Evolutionary conservation across 2,113 vertebrate genomes (phyloP), one percentile per base, ranked within the genome.

Genomic region (Vidua macroura): DNA sequence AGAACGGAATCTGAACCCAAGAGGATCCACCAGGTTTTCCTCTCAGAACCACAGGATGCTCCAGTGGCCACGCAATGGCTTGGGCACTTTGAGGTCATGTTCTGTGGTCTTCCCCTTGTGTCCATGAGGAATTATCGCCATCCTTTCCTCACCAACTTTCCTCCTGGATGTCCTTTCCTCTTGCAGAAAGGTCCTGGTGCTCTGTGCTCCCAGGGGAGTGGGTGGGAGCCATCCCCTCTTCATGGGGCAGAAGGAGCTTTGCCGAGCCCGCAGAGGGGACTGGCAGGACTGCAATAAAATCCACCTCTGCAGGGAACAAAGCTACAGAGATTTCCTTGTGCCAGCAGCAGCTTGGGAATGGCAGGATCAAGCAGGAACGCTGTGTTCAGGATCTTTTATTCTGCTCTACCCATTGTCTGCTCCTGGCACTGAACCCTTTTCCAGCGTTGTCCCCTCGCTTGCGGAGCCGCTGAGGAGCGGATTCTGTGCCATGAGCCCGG

Each of bases 371-470:
- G 94, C 86, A 91, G 86, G 94, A 95, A 95, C 94, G 25, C 49
- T 44, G 60, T 91, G 95, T 96, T 86, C 92, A 93, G 74, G 81
- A 69, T 14, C 83, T 95, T 97, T 97, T 93, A 88, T 96, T 94
- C 94, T 75, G 73, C 11, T 79, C 92, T 87, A 49, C 73, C 88
- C 62, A 88, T 93, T 97, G 91, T 89, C 77, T 78, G 62, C 43
- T 93, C 27, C 77, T 95, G 96, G 96, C 96, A 95, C 69, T 14
- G 25, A 24, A 63, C 41, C 6, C 48, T 77, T 79, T 93, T 94
- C 77, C 95, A 96, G 86, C 0, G 7, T 22, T 86, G 94, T 92
- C 78, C 92, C 67, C 90, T 73, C 0, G 0, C 80, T 80, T 30
- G 81, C 39, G 16, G 84, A 64, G 43, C 90, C 46, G 31, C 79